A percentile compares a stretch with the other conserved stretches of the same genome.
Evolutionary conservation across 2,888 invertebrate genomes (phyloP).

Genomic region (Volucella inflata): DNA sequence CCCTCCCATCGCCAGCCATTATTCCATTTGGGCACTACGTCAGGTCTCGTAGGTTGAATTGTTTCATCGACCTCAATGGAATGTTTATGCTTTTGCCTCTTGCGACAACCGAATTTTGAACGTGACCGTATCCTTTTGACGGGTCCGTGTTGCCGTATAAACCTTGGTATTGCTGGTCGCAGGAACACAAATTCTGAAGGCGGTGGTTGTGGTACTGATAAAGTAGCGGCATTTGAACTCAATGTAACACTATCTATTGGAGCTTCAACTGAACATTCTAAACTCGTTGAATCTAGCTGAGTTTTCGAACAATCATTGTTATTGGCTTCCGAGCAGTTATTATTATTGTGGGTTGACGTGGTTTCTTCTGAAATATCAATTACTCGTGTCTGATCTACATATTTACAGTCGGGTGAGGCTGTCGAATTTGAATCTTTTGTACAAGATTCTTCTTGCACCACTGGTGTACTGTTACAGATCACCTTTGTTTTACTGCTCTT

Average conservation of each 20-base stretch:
- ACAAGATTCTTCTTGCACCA: conserved; percentile 23
- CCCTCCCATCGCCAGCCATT: conserved; percentile 97
- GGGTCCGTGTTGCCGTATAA: conserved; percentile 75
- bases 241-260: conserved; percentile 31
- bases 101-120: conserved; percentile 82
- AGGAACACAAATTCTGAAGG: conserved; percentile 81
- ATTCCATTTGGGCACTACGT: conserved; percentile 89
- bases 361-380: conserved; percentile 20
- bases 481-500: conserved; percentile 46
- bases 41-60: conserved; percentile 83
- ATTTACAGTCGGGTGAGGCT: conserved; percentile 39
- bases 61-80: conserved; percentile 83
- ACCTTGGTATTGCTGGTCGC: conserved; percentile 78
- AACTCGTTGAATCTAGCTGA: conserved; percentile 23
- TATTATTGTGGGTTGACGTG: conserved; percentile 50
- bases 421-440: conserved; percentile 46
- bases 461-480: background rate
- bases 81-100: conserved; percentile 81
- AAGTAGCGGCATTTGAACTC: conserved; percentile 48
- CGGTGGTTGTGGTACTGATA: conserved; percentile 58
- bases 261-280: conserved; percentile 29
- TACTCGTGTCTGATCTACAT: conserved; percentile 66
- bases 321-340: conserved; percentile 52
- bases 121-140: conserved; percentile 82
- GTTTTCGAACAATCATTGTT: conserved; percentile 56